These are phyloP conservation scores for Actinernus sp. DNA, from an alignment of 92 coral and sea anemone species.

Conservation along the genomic window DNA sequence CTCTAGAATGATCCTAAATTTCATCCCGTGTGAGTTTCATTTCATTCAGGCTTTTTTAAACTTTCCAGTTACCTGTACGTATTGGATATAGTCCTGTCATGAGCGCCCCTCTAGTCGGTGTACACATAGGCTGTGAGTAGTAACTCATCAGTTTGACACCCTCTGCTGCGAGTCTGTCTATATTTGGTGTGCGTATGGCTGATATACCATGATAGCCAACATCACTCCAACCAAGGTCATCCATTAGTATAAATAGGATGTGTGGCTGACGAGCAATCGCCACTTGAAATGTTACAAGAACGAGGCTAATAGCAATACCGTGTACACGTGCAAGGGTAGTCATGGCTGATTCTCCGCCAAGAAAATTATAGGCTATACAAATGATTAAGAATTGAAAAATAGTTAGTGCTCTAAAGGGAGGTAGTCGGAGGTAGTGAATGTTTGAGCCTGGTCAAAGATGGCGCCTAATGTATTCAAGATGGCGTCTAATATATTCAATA, in stretches of 20 bases:
- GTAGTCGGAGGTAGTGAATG: too few species aligned
- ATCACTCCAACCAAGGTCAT: constrained; percentile 58
- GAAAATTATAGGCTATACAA: too few species aligned
- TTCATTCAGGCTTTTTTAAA: not conserved
- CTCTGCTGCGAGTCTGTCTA: constrained; percentile 39
- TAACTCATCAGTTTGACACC: constrained; percentile 51
- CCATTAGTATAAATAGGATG: constrained; percentile 32
- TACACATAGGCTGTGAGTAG: constrained; percentile 50
- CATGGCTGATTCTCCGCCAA: too few species aligned
- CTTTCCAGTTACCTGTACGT: constrained; percentile 40
- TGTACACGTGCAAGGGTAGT: too few species aligned
- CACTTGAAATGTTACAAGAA: too few species aligned
- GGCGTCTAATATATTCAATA: too few species aligned
- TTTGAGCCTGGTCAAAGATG: too few species aligned
- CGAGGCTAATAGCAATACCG: too few species aligned
- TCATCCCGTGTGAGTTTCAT: not conserved
- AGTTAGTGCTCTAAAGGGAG: too few species aligned
- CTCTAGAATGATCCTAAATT: too few species aligned
- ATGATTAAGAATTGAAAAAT: too few species aligned
- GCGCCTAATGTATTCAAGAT: too few species aligned
- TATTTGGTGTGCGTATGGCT: constrained; percentile 41
- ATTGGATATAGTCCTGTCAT: constrained; percentile 58
- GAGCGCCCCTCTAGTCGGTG: constrained; percentile 52
- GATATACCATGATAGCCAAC: constrained; percentile 39
- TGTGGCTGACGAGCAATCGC: constrained; percentile 17